Conservation (phyloP, 1,140 invertebrate genomes). For the Drosophila repleta region DNA sequence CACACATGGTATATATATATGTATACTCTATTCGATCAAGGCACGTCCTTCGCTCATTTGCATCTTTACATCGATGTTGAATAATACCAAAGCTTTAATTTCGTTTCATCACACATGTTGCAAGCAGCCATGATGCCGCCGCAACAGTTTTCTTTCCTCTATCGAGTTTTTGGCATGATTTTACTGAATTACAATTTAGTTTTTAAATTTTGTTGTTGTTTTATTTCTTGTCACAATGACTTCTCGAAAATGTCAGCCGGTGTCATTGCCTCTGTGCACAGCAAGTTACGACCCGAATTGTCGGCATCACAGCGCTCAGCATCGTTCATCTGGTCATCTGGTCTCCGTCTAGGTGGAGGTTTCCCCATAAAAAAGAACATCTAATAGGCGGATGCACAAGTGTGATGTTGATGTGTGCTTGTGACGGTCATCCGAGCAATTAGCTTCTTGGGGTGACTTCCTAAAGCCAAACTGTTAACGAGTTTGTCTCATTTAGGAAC, state of each 20-base stretch:
- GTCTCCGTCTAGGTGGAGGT: slow-evolving; percentile 38
- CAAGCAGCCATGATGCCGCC: slow-evolving; percentile 27
- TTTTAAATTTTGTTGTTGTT: background rate
- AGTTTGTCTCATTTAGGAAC: slow-evolving; percentile 16
- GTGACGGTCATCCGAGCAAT: slow-evolving; percentile 40
- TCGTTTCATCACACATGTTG: slow-evolving; percentile 13
- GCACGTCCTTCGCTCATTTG: slow-evolving; percentile 36
- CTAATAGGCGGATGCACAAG: slow-evolving; percentile 64
- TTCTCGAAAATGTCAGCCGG: slow-evolving; percentile 74
- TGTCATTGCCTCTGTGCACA: slow-evolving; percentile 72
- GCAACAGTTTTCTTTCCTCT: slow-evolving; percentile 37
- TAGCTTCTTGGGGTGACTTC: slow-evolving; percentile 47
- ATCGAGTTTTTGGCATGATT: slow-evolving; percentile 34
- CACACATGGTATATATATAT: slow-evolving; percentile 5
- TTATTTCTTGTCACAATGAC: slow-evolving; percentile 60
- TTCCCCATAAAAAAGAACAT: slow-evolving; percentile 56
- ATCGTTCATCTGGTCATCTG: slow-evolving; percentile 2
- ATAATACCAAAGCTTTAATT: slow-evolving; percentile 10
- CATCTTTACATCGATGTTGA: slow-evolving; percentile 20
- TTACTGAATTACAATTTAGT: slow-evolving; percentile 53
- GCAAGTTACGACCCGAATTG: slow-evolving; percentile 76
- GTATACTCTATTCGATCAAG: slow-evolving; percentile 10
- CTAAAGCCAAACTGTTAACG: slow-evolving; percentile 39
- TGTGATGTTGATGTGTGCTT: too few species aligned
- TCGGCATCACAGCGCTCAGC: slow-evolving; percentile 21